Evolutionary conservation across 1,140 invertebrate species (phyloP).

Genomic region (Drosophila persimilis): DNA sequence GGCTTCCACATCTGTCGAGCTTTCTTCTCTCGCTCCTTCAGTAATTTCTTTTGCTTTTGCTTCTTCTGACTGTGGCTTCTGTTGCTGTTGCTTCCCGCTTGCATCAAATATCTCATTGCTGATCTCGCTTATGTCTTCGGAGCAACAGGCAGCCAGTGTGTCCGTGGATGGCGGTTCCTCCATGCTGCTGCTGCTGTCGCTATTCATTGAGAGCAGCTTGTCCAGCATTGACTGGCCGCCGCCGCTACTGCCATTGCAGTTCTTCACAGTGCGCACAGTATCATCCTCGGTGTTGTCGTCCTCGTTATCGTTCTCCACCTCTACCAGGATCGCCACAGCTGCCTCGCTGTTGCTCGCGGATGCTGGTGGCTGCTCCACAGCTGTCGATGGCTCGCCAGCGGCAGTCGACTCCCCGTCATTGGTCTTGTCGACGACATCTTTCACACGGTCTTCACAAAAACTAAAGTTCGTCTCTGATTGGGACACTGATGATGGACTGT

Average conservation of each 20-base stretch:
- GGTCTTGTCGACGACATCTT: constrained; percentile 8
- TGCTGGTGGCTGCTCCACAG: background rate
- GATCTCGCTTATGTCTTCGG: constrained; percentile 75
- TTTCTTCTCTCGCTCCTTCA: background rate
- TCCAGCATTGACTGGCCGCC: constrained; percentile 78
- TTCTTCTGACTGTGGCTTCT: constrained; percentile 5
- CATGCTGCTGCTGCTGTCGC: constrained; percentile 68
- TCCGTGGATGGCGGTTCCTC: constrained; percentile 78
- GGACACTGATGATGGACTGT: background rate
- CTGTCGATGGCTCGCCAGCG: constrained; percentile 4
- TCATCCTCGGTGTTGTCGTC: constrained; percentile 77
- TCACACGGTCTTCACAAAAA: background rate
- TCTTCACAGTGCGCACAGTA: constrained; percentile 69
- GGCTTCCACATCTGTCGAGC: constrained; percentile 9
- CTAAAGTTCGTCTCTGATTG: background rate
- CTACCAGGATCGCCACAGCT: constrained; percentile 46
- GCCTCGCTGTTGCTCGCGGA: constrained; percentile 10
- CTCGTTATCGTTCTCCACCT: constrained; percentile 68
- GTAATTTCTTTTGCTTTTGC: background rate
- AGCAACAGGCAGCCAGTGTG: constrained; percentile 72
- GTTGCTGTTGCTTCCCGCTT: constrained; percentile 9
- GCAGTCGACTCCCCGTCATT: too few relatives aligned
- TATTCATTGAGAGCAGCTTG: constrained; percentile 80
- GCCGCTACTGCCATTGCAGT: constrained; percentile 42
- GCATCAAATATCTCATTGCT: constrained; percentile 69